Base-by-base conservation (phyloP, 1,140 invertebrate species). In the Heliconius hewitsoni region DNA sequence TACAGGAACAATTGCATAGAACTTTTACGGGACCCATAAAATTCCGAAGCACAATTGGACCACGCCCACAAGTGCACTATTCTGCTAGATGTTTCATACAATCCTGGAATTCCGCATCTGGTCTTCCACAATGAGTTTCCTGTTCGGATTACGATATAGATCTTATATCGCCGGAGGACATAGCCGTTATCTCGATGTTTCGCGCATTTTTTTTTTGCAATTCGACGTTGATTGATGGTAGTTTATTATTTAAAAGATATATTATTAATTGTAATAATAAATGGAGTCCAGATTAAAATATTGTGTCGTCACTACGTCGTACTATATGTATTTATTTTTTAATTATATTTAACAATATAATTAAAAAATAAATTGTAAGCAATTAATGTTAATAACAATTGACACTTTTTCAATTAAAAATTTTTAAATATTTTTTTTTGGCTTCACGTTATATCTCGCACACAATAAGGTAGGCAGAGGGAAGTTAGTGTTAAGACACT, bases 91-190 rank as follows among this genome's bases (percentile, higher is more conserved):
- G 80, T 76, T 74, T 80, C 82, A 76, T 83, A 85, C 83, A 86
- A 88, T 80, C 80, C 71, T 85, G 91, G 93, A 91, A 93, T 94
- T 94, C 93, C 92, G 91, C 93, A 94, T 94, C 93, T 94, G 92
- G 87, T 84, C 78, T 82, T 82, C 85, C 74, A 94, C 93, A 94
- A 94, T 88, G 84, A 87, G 81, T 84, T 94, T 94, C 93, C 93
- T 94, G 93, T 94, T 86, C 88, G 92, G 91, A 92, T 93, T 93
- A 93, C 90, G 90, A 93, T 90, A 90, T 87, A 85, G 84, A 91
- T 93, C 90, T 91, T 76, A 82, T 89, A 85, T 93, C 86, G 90
- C 90, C 90, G 83, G 66, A 82, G 86, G 91, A 84, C 83, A 89
- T 72, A 71, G 71, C 71, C 86, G 82, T 83, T 72, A 76, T 81